Evolutionary conservation across 2,113 vertebrate genomes (phyloP), one percentile per base, ranked within the genome.

Genomic region (Protomyctophum bolini): DNA sequence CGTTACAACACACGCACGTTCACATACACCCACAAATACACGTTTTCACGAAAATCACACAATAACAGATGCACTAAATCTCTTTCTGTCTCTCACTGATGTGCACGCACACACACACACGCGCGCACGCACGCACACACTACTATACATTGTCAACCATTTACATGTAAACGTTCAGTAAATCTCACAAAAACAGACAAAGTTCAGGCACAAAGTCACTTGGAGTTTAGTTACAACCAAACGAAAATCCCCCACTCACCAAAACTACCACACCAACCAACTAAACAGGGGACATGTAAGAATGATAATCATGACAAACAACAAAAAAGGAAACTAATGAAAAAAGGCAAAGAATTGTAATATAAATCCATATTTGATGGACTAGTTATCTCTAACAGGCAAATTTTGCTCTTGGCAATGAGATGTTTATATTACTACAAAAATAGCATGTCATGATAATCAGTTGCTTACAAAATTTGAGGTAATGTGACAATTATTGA

Each of bases 271-370:
- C 92, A 92, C 77, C 92, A 91, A 89, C 91, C 91, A 87, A 88
- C 89, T 91, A 91, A 88, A 91, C 90, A 92, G 89, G 91, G 91
- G 68, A 76, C 74, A 62, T 86, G 89, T 90, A 91, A 94, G 90
- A 91, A 92, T 89, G 91, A 92, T 91, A 87, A 89, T 92, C 91
- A 92, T 93, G 92, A 92, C 90, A 91, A 89, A 92, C 84, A 76
- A 89, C 81, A 87, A 86, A 91, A 41, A 88, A 87, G 63, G 66
- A 82, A 85, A 87, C 77, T 79, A 82, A 89, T 86, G 80, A 83
- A 87, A 87, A 79, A 79, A 88, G 70, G 33, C 49, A 83, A 73
- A 86, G 75, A 79, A 76, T 79, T 82, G 21, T 59, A 54, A 56
- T 66, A 10, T 7, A 41, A 41, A 76, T 85, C 83, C 69, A 80